phyloP scores from a whole-genome alignment of 2,888 invertebrate genomes.

The Polia nebulosa region DNA sequence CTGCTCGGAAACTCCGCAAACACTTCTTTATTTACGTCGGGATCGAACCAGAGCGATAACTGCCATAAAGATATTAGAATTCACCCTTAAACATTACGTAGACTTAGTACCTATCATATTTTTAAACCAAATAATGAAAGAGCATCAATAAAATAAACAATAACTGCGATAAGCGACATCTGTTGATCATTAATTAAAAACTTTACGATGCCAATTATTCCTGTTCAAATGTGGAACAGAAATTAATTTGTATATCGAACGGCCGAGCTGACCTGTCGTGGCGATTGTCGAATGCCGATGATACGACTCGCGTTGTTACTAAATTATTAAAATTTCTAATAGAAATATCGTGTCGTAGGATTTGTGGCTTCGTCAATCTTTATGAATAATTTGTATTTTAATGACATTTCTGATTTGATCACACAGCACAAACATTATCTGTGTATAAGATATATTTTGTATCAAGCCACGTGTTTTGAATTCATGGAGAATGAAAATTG shows the following conservation, averaged over 20 bases:
- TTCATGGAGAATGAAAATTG: too few relatives aligned
- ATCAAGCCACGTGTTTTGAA: too few relatives aligned
- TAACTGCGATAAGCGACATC: conserved; percentile 69
- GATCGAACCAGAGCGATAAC: background rate
- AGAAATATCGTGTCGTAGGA: background rate
- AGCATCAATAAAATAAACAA: conserved; percentile 3
- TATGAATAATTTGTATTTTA: conserved; percentile 8
- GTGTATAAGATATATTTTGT: too few relatives aligned
- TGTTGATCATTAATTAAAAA: conserved; percentile 79
- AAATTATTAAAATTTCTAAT: conserved; percentile 9
- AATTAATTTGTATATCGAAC: conserved; percentile 75
- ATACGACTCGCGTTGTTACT: conserved; percentile 8
- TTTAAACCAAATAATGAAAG: conserved; percentile 1
- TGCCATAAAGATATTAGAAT: background rate
- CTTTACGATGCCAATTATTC: conserved; percentile 71
- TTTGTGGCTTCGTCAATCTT: background rate
- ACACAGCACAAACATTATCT: too few relatives aligned
- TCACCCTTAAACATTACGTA: background rate
- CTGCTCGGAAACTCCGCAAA: too few relatives aligned
- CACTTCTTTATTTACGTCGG: too few relatives aligned
- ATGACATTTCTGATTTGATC: too few relatives aligned
- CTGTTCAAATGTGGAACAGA: conserved; percentile 69
- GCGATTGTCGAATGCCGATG: conserved; percentile 16
- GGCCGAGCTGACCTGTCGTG: conserved; percentile 20
- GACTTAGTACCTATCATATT: background rate